Percentiles rank a stretch among this genome's conserved stretches.
Evolutionary conservation across 2,797 vertebrate genomes (phyloP).

Genomic region (Xerus rutilus): DNA sequence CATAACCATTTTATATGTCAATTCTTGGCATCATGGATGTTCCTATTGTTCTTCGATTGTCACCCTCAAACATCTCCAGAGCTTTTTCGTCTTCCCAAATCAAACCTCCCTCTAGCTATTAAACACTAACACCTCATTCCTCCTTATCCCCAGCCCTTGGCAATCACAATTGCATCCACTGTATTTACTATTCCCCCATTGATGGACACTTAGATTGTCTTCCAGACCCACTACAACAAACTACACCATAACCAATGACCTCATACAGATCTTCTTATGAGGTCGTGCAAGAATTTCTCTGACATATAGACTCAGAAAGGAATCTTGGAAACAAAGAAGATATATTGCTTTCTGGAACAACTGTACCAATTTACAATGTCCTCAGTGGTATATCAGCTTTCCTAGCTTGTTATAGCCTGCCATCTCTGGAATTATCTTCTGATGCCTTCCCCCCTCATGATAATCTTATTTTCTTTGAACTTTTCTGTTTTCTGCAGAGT

Average conservation of each 20-base stretch:
- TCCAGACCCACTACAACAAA: neutral
- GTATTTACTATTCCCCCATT: neutral
- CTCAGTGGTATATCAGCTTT: neutral
- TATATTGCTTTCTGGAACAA: slow-evolving; percentile 2
- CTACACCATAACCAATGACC: neutral
- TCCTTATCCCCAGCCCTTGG: neutral
- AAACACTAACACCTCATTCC: neutral
- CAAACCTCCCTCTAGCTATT: neutral
- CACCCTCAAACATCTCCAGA: neutral
- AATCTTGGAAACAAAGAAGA: neutral
- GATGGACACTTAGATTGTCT: neutral
- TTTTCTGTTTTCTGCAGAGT: slow-evolving; percentile 38
- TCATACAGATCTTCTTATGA: neutral
- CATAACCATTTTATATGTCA: neutral
- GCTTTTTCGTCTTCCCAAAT: neutral
- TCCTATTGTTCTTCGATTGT: neutral
- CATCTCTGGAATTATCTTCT: slow-evolving; percentile 37
- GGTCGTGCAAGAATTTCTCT: neutral
- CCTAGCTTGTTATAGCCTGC: neutral
- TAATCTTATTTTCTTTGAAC: neutral
- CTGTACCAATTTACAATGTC: neutral
- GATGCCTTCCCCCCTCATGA: neutral
- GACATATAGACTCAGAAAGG: neutral
- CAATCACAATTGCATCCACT: neutral
- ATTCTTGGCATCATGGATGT: neutral